Evolutionary conservation across 2,797 vertebrate species (phyloP), one percentile per base, ranked within the genome.

Genomic region (Labeo calbasu): DNA sequence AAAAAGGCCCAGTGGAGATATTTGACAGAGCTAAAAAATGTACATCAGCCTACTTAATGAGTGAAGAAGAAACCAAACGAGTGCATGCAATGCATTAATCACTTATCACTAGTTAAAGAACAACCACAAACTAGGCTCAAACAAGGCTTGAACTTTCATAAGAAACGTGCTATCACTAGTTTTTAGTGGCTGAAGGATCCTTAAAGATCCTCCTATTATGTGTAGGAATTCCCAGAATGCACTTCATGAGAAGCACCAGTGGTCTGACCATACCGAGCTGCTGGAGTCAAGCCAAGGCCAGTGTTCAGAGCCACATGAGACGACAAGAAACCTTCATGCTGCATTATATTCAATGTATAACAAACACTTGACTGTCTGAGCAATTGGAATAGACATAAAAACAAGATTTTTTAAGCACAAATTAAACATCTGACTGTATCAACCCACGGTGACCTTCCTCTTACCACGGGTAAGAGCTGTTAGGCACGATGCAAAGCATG

Each of bases 211-310:
- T 36, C 82, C 79, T 71, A 84, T 86, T 85, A 84, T 66, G 79
- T 79, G 78, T 63, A 86, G 86, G 84, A 55, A 84, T 84, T 84
- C 83, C 84, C 87, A 89, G 79, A 91, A 69, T 87, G 87, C 77
- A 85, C 77, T 84, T 83, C 87, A 65, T 15, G 61, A 63, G 59
- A 65, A 65, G 61, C 61, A 65, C 25, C 61, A 55, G 51, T 23
- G 59, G 48, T 61, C 21, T 77, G 59, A 59, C 55, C 57, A 19
- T 21, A 21, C 66, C 71, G 68, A 81, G 40, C 43, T 72, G 5
- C 23, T 63, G 36, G 43, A 46, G 19, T 14, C n/a, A 23, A 15
- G 32, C 79, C 51, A 36, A 65, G 40, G 12, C 40, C 46, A 14
- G 59, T 19, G 5, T 66, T 75, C 15, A 66, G 46, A 50, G 2